Evolutionary conservation across 2,113 vertebrate genomes (phyloP).

Genomic region (Thamnophis sirtalis): DNA sequence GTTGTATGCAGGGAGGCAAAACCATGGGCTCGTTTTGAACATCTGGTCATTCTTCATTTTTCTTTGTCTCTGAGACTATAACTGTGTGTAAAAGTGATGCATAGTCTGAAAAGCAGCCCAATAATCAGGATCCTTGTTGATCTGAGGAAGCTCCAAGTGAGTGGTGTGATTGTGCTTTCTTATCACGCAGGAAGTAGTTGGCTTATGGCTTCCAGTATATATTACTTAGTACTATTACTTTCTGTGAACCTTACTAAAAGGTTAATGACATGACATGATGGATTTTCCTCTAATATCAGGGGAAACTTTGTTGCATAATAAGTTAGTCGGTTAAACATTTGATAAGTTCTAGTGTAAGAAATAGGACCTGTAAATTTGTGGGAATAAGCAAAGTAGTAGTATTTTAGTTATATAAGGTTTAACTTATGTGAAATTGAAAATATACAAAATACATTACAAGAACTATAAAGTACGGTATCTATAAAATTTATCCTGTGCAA

Average conservation of each 20-base stretch:
- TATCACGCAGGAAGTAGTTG: neutral
- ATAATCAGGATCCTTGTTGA: constrained; percentile 39
- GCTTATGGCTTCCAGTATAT: neutral
- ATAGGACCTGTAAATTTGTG: neutral
- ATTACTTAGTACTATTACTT: neutral
- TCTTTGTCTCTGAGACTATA: neutral
- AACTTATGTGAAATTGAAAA: neutral
- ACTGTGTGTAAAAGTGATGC: constrained; percentile 38
- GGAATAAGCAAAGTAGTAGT: neutral
- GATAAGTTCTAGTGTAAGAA: neutral
- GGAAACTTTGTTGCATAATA: rapidly evolving
- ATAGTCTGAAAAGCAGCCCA: constrained; percentile 31
- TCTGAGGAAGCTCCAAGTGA: constrained; percentile 9
- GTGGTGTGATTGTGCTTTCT: neutral
- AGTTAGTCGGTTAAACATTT: neutral
- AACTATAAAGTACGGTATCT: neutral
- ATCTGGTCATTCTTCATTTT: constrained; percentile 31
- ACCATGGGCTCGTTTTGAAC: neutral
- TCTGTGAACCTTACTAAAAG: neutral
- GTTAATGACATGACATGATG: neutral
- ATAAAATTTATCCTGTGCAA: neutral
- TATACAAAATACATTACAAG: neutral
- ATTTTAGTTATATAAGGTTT: neutral
- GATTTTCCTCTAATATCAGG: neutral
- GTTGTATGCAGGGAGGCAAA: neutral